Base-by-base conservation (phyloP, 2,113 vertebrate species). In the Microcebus griseorufus region DNA sequence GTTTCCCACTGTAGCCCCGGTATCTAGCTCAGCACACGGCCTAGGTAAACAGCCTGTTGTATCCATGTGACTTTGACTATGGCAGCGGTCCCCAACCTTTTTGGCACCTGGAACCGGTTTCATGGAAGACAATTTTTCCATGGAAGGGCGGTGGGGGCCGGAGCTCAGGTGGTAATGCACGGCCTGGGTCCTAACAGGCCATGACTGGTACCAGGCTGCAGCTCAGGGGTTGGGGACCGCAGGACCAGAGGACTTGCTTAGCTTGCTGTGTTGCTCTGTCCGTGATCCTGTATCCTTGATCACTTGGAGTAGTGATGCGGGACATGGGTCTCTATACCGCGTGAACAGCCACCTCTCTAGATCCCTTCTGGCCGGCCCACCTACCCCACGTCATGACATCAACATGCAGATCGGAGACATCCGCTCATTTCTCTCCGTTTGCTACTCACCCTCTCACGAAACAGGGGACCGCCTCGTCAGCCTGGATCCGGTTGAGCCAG, bases 401-500 rank as follows among this genome's bases (percentile, higher is more conserved):
- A 23, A 1, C 1, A 7, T 0, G 10, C 27, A 55, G 58, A n/a
- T 6, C 6, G 7, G 67, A 51, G 75, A 14, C 0, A 2, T n/a
- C 29, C 18, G 22, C n/a, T 20, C 5, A 1, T 16, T 32, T 23
- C n/a, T 12, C 32, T 25, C 39, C 9, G 9, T 7, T 34, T 9
- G 17, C 16, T 81, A 98, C 98, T 99, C 98, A 99, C 99, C 99
- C 98, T 98, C 99, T 99, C 58, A 99, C 99, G 72, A 99, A 99
- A 92, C 99, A 99, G 6, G 99, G 99, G 73, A 99, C 99, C 76
- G 99, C 98, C 76, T 99, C 99, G 0, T 99, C 99, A 0, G 98
- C 95, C 96, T 99, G 99, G 98, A 99, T 99, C 96, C 98, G 99
- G 97, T 99, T 99, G 96, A 99, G 99, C 99, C 99, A 99, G 14